These are phyloP conservation scores for Cyclargus thomasi DNA, from an alignment of 1,140 invertebrate species.

Conservation along the genomic window DNA sequence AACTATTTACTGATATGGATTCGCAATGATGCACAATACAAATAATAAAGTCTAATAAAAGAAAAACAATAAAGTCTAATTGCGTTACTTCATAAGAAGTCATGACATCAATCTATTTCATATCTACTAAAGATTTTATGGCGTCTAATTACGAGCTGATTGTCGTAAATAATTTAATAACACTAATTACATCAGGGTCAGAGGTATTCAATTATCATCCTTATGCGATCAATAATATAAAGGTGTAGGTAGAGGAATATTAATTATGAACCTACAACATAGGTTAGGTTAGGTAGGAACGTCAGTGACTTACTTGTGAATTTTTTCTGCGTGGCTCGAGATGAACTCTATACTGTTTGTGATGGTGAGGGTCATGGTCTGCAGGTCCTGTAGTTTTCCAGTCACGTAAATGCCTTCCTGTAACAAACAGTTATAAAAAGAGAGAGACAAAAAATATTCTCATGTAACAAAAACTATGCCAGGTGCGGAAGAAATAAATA, in stretches of 20 bases:
- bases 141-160: not conserved
- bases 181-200: not conserved
- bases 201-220: not conserved
- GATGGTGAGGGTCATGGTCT: constrained; percentile 93
- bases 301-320: constrained; percentile 85
- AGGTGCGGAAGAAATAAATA: too few relatives aligned
- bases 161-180: not conserved
- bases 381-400: constrained; percentile 90
- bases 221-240: not conserved
- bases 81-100: not conserved
- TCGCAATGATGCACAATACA: too few relatives aligned
- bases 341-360: constrained; percentile 93
- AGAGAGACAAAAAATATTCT: constrained; percentile 14
- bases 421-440: constrained; percentile 30
- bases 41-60: too few relatives aligned
- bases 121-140: not conserved
- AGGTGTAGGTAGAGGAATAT: too few relatives aligned
- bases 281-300: too few relatives aligned
- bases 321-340: constrained; percentile 89
- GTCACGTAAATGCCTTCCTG: constrained; percentile 85
- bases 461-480: not conserved
- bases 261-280: too few relatives aligned
- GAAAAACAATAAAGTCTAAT: not conserved
- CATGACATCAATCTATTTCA: not conserved
- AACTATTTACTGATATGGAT: too few relatives aligned